A percentile compares a stretch with the other conserved stretches of the same genome.
phyloP scores from a whole-genome alignment of 2,888 invertebrate species.

The Heteromurus nitidus region DNA sequence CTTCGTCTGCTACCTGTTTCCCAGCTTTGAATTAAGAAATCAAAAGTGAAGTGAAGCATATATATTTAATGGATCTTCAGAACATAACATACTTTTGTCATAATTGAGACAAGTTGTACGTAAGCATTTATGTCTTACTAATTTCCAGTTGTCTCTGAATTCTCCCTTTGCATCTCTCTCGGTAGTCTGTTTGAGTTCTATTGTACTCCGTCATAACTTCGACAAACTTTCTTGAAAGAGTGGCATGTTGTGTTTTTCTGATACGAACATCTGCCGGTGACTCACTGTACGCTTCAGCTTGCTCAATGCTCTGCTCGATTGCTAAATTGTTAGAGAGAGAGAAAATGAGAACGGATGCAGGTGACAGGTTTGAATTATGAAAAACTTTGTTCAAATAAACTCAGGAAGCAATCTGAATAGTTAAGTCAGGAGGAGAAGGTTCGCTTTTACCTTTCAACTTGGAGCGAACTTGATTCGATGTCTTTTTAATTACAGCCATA shows the following conservation, averaged over 20 bases:
- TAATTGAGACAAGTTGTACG: too few relatives aligned
- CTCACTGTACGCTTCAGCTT: conserved; percentile 59
- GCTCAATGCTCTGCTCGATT: conserved; percentile 63
- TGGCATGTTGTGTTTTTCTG: conserved; percentile 84
- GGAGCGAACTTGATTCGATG: conserved; percentile 99
- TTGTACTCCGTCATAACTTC: conserved; percentile 99
- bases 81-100: too few relatives aligned
- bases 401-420: too few relatives aligned
- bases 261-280: conserved; percentile 71
- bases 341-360: neutral
- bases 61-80: too few relatives aligned
- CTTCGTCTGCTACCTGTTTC: conserved; percentile 97
- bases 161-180: conserved; percentile 99
- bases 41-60: too few relatives aligned
- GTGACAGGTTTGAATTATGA: conserved; percentile 11
- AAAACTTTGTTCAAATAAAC: too few relatives aligned
- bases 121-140: conserved; percentile 27
- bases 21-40: too few relatives aligned
- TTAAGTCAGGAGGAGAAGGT: too few relatives aligned
- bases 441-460: conserved; percentile 76
- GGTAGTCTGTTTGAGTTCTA: conserved; percentile 99
- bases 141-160: conserved; percentile 82
- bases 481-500: conserved; percentile 99
- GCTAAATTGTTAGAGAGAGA: neutral
- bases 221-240: conserved; percentile 98